Evolutionary conservation across 2,113 vertebrate species (phyloP).

Genomic region (Leptodactylus fuscus): DNA sequence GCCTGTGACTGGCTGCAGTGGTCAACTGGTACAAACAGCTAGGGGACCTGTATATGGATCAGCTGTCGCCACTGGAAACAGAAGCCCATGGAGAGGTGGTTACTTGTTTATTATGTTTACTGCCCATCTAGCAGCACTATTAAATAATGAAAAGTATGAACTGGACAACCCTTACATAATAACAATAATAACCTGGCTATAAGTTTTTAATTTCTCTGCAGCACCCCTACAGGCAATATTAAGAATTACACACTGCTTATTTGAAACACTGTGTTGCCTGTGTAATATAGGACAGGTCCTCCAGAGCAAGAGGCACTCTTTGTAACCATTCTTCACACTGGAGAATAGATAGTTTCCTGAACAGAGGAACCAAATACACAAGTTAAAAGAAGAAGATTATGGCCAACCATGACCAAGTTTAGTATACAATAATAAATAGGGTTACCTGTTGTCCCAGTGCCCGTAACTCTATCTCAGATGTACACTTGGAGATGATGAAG

Average conservation of each 20-base stretch:
- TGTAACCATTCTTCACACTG: not conserved
- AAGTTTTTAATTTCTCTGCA: not conserved
- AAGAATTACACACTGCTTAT: not conserved
- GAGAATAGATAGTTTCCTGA: not conserved
- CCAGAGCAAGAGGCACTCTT: not conserved
- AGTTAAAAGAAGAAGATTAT: not conserved
- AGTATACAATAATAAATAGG: not conserved
- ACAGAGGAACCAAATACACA: not conserved
- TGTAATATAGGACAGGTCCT: not conserved
- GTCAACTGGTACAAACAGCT: too few species aligned
- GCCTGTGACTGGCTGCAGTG: too few species aligned
- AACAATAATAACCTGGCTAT: not conserved
- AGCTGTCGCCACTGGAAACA: too few species aligned
- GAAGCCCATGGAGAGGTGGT: too few species aligned
- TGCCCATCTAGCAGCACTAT: too few species aligned
- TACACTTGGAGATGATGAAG: conserved; percentile 85
- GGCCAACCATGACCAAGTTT: not conserved
- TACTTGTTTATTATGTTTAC: too few species aligned
- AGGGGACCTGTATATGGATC: too few species aligned
- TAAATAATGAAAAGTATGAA: too few species aligned
- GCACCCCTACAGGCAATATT: not conserved
- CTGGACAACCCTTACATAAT: too few species aligned
- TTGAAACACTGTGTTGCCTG: not conserved
- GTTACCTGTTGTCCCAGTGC: conserved; percentile 86
- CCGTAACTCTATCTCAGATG: conserved; percentile 85